These are phyloP conservation scores for Pseudolycoriella hygida DNA, from an alignment of 2,888 invertebrate species.

Conservation along the genomic window DNA sequence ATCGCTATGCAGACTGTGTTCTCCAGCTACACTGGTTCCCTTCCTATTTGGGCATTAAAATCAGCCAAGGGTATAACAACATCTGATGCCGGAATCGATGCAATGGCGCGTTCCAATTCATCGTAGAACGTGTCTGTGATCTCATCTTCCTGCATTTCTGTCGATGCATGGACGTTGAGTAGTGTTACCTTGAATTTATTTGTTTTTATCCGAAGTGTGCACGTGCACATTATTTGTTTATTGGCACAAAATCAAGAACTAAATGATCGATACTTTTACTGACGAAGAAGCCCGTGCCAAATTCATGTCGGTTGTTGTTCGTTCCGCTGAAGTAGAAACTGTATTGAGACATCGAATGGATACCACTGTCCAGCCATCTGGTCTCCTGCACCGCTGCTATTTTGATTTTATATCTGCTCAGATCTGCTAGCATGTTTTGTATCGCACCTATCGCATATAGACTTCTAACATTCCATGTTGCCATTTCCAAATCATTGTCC, in stretches of 20 bases:
- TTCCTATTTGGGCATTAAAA: too few species aligned
- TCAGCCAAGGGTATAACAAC: too few species aligned
- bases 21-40: background rate
- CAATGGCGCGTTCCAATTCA: too few species aligned
- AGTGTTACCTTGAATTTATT: background rate
- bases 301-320: background rate
- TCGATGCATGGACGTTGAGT: slow-evolving; percentile 3
- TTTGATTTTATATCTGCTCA: background rate
- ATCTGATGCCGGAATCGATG: too few species aligned
- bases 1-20: too few species aligned
- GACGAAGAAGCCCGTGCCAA: background rate
- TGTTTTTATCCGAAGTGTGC: background rate
- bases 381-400: background rate
- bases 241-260: background rate
- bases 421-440: background rate
- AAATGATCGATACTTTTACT: background rate
- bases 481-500: background rate
- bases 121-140: slow-evolving; percentile 1
- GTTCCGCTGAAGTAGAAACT: background rate
- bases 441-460: background rate
- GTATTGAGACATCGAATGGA: background rate
- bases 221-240: background rate
- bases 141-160: slow-evolving; percentile 3
- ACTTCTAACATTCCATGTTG: background rate
- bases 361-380: background rate